Percentiles rank a stretch among this genome's conserved stretches.
Conservation (phyloP, 2,797 vertebrate genomes). For the Sebastes oblongus region DNA sequence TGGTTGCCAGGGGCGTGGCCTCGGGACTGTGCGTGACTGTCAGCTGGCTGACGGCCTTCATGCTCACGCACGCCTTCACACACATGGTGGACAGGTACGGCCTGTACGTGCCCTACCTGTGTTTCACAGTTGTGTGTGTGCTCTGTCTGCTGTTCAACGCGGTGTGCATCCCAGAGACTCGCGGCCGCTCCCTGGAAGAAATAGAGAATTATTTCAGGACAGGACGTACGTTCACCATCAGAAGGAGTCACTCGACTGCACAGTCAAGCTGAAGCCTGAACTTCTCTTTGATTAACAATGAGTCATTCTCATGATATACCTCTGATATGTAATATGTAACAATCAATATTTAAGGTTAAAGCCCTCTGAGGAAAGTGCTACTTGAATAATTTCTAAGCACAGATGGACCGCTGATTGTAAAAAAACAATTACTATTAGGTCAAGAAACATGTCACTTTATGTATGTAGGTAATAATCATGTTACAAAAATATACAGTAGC, state of each 20-base stretch:
- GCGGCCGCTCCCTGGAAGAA: slow-evolving; percentile 90
- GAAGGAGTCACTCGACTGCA: neutral
- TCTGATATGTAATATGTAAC: neutral
- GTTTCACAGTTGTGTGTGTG: slow-evolving; percentile 86
- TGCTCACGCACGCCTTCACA: slow-evolving; percentile 87
- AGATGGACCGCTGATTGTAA: neutral
- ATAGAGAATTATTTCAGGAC: slow-evolving; percentile 93
- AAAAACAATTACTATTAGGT: neutral
- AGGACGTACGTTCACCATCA: slow-evolving; percentile 74
- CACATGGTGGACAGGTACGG: slow-evolving; percentile 79
- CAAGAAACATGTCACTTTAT: neutral
- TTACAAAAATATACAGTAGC: neutral
- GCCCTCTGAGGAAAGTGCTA: neutral
- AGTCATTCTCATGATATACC: neutral
- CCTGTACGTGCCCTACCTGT: slow-evolving; percentile 89
- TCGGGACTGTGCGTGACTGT: slow-evolving; percentile 91
- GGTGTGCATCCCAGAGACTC: slow-evolving; percentile 92
- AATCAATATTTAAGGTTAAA: neutral
- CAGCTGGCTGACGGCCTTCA: slow-evolving; percentile 94
- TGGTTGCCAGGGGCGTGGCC: slow-evolving; percentile 86
- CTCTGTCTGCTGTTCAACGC: slow-evolving; percentile 88
- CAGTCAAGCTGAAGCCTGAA: slow-evolving; percentile 2
- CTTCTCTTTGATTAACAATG: neutral
- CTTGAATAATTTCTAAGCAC: neutral
- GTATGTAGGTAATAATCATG: neutral